Evolutionary conservation across 2,888 invertebrate species (phyloP).

Genomic region (Trichopria drosophilae): DNA sequence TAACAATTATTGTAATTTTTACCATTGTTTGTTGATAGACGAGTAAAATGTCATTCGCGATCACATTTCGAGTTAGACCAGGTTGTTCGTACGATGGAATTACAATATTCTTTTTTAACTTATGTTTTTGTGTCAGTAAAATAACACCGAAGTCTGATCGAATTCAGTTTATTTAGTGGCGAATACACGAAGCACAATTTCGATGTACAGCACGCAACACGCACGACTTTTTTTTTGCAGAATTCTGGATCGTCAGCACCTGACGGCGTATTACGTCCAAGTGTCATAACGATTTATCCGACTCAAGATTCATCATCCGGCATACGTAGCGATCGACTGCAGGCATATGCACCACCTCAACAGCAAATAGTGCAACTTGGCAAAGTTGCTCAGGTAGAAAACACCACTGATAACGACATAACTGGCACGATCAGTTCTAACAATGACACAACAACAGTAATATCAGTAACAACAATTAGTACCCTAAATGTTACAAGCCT

Average conservation of each 20-base stretch:
- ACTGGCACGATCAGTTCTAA: constrained; percentile 52
- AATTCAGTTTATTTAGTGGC: not conserved
- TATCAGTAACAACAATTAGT: constrained; percentile 38
- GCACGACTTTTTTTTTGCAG: constrained; percentile 49
- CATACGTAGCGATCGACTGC: constrained; percentile 50
- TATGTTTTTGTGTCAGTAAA: too few species aligned
- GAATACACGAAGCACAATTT: constrained; percentile 18
- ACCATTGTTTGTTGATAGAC: too few species aligned
- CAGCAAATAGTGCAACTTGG: constrained; percentile 40
- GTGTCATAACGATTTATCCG: not conserved
- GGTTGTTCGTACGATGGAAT: too few species aligned
- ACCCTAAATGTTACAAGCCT: constrained; percentile 43
- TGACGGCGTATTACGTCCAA: constrained; percentile 47
- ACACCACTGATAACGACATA: constrained; percentile 43
- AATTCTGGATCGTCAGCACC: constrained; percentile 43
- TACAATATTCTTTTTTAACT: too few species aligned
- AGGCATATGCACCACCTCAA: constrained; percentile 40
- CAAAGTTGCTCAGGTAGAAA: constrained; percentile 53
- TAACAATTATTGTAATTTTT: too few species aligned
- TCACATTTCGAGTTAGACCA: too few species aligned
- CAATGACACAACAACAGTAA: constrained; percentile 51
- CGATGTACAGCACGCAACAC: constrained; percentile 47
- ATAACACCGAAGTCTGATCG: too few species aligned
- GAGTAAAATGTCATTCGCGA: too few species aligned
- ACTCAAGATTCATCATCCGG: constrained; percentile 42